These are phyloP conservation scores for Stegodyphus mimosarum DNA, from an alignment of 1,140 invertebrate species.

Conservation along the genomic window DNA sequence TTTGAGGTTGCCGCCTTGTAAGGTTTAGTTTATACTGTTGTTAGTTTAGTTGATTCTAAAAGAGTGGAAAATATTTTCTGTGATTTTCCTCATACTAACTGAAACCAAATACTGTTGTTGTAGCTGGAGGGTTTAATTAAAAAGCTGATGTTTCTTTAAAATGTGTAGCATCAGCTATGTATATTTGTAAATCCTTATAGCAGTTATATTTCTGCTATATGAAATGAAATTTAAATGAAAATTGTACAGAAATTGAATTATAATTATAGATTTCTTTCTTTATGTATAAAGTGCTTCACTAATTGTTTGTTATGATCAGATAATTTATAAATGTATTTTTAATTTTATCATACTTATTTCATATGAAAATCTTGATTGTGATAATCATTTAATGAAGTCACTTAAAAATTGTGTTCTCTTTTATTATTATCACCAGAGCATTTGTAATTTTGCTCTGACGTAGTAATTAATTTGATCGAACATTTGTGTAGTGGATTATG, in stretches of 20 bases:
- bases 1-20: not conserved
- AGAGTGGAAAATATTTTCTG: not conserved
- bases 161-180: conserved; percentile 4
- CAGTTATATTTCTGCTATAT: conserved; percentile 20
- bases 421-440: no score
- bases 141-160: not conserved
- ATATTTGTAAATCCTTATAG: conserved; percentile 33
- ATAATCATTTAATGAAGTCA: conserved; percentile 36
- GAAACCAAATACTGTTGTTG: not conserved
- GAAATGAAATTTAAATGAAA: not conserved
- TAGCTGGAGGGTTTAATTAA: conserved; percentile 15
- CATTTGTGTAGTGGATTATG: no score
- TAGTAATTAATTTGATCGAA: no score
- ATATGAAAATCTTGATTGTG: conserved; percentile 33
- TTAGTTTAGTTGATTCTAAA: not conserved
- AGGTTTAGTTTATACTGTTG: not conserved
- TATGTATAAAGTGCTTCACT: not conserved
- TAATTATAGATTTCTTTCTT: conserved; percentile 8
- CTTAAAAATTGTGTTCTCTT: not conserved
- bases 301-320: conserved; percentile 13
- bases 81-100: not conserved
- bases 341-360: conserved; percentile 28
- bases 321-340: conserved; percentile 34
- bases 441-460: no score
- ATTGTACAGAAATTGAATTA: conserved; percentile 14